Conservation (phyloP, 1,140 invertebrate genomes). For the Neodiprion lecontei region DNA sequence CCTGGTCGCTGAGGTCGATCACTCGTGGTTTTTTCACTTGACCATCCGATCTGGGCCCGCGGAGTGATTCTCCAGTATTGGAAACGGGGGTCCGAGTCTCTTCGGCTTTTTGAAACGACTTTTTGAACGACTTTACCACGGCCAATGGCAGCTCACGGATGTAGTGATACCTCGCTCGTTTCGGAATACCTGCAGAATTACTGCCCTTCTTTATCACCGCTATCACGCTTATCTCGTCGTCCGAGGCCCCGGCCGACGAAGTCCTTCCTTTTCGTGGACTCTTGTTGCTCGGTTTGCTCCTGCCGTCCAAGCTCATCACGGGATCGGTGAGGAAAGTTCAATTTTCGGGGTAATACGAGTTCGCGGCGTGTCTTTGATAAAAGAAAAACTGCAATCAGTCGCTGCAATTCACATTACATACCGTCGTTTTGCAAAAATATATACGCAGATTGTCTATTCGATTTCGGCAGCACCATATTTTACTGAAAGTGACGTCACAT, state of each 20-base stretch:
- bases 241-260: neutral
- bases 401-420: no score
- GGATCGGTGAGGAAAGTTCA: no score
- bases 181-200: neutral
- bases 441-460: no score
- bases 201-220: conserved; percentile 2
- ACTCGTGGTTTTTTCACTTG: conserved; percentile 19
- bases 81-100: neutral
- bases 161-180: neutral
- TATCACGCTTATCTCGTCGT: conserved; percentile 11
- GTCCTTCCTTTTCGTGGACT: neutral
- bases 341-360: no score
- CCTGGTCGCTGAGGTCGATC: conserved; percentile 38
- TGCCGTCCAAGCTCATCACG: neutral
- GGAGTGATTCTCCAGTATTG: no score
- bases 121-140: neutral
- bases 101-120: neutral
- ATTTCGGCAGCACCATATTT: no score
- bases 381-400: no score
- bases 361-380: no score
- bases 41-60: neutral
- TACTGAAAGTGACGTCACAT: no score
- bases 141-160: neutral
- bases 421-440: no score
- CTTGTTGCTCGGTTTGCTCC: neutral